Evolutionary conservation across 2,888 invertebrate genomes (phyloP), one percentile per base, ranked within the genome.

Genomic region (Cancer borealis): DNA sequence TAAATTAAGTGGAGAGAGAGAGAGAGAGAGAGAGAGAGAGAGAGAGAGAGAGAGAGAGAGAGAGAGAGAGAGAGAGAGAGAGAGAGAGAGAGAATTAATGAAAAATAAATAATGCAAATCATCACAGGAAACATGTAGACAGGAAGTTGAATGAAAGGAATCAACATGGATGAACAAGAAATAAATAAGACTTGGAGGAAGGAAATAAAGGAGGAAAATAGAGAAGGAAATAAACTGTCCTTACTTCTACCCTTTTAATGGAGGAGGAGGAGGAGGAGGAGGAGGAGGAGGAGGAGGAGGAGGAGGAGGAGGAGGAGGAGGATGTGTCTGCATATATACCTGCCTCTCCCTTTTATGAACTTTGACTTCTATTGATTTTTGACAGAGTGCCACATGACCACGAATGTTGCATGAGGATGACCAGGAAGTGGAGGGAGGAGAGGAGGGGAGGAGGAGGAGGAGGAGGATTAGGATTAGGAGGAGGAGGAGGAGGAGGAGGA

Each of bases 21-120:
- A 79, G 79, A 79, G 79, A 79, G 79, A 79, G 79, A 79, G 79
- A 79, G 79, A 79, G 79, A 79, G 79, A 79, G 79, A 79, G 79
- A 47, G 79, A 79, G 79, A 30, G 30, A 26, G 79, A 79, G 79
- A 30, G 30, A 21, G 30, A 30, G 30, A 12, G 30, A 30, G 79
- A 79, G 79, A 30, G 30, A 30, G 79, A 26, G 73, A 66, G n/a
- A n/a, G 66, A 66, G 66, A n/a, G n/a, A n/a, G 66, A 66, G 66
- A 54, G 39, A 39, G 39, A 39, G 39, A 39, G 39, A 39, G 39
- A 39, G 39, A 39, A 39, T 39, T 39, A 39, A 39, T 39, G 39
- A 39, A 2, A 54, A 54, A 12, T 21, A n/a, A 66, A 66, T 66
- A 66, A 66, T 3, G n/a, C 6, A n/a, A 66, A 6, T 66, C n/a